Percentiles rank a stretch among this genome's conserved stretches.
Conservation (phyloP, 2,888 invertebrate genomes). For the Resseliella maxima region DNA sequence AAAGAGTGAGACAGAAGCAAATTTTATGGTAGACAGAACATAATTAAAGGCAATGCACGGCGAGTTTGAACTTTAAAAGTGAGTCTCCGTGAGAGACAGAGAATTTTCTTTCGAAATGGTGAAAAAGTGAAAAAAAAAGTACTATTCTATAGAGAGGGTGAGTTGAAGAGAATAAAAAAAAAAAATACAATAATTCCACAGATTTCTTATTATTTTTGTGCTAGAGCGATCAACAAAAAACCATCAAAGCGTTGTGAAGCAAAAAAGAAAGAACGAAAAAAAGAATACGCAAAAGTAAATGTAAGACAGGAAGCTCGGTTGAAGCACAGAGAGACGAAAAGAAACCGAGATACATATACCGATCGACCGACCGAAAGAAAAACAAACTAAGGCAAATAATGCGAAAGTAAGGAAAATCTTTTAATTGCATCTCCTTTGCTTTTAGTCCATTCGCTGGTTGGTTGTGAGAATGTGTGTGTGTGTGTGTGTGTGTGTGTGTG, state of each 20-base stretch:
- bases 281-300: not conserved
- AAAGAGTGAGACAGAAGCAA: conserved; percentile 49
- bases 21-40: conserved; percentile 54
- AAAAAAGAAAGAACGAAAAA: conserved; percentile 4
- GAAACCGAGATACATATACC: not conserved
- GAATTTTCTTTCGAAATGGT: conserved; percentile 8
- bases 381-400: conserved; percentile 43
- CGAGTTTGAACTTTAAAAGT: conserved; percentile 16
- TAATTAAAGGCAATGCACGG: conserved; percentile 46
- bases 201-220: conserved; percentile 54
- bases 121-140: not conserved
- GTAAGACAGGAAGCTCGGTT: not conserved
- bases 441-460: conserved; percentile 9
- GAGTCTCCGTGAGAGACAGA: not conserved
- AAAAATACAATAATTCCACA: conserved; percentile 50
- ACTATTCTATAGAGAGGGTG: not conserved
- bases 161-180: not conserved
- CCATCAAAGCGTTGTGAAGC: conserved; percentile 26
- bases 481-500: not conserved
- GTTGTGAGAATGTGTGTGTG: not conserved
- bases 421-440: conserved; percentile 54
- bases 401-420: conserved; percentile 48
- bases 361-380: conserved; percentile 34
- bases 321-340: not conserved
- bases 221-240: conserved; percentile 21